Evolutionary conservation across 2,797 vertebrate genomes (phyloP).

Genomic region (Scolopax rusticola): DNA sequence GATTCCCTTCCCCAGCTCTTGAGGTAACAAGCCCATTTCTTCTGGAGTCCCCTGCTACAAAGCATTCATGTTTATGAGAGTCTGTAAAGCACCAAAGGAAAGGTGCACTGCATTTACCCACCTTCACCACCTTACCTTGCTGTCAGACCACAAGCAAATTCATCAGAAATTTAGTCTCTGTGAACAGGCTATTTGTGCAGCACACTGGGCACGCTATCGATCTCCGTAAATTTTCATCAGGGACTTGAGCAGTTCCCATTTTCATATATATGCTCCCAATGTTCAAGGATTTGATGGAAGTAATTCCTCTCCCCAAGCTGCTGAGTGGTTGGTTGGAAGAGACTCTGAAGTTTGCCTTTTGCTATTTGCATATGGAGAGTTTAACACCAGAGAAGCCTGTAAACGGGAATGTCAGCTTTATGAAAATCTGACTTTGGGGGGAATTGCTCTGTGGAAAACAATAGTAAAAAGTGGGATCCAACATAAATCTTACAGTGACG

Average conservation of each 20-base stretch:
- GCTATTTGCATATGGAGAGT: background rate
- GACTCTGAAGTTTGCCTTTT: background rate
- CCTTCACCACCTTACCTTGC: fast-evolving
- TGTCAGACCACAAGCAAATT: background rate
- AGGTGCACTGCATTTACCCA: fast-evolving
- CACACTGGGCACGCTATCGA: fast-evolving
- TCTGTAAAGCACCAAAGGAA: background rate
- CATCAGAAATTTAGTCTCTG: background rate
- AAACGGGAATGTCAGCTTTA: background rate
- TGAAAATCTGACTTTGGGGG: background rate
- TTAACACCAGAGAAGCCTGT: background rate
- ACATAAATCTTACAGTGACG: background rate
- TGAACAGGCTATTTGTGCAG: background rate
- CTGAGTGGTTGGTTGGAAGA: background rate
- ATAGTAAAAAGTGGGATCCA: background rate
- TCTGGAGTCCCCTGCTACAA: background rate
- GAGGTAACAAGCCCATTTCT: fast-evolving
- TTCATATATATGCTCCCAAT: fast-evolving
- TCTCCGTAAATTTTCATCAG: background rate
- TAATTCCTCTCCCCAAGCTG: background rate
- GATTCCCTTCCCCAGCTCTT: background rate
- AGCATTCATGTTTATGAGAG: background rate
- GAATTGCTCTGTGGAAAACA: background rate
- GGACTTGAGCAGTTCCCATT: background rate
- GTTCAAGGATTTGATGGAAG: background rate